phyloP scores from a whole-genome alignment of 64 coral and sea anemone species.

The Porites australiensis region DNA sequence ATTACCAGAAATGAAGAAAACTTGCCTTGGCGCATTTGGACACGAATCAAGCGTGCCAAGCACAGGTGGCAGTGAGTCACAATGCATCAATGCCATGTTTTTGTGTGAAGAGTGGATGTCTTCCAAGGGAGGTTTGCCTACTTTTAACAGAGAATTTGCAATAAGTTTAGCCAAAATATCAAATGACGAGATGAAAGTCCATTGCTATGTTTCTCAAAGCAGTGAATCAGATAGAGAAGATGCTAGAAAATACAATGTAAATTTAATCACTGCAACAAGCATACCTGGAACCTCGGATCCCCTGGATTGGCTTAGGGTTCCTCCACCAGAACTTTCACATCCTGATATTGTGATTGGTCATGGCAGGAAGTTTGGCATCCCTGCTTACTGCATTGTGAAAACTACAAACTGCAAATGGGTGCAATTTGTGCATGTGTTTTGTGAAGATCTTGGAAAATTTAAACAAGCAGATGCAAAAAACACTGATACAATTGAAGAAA shows the following conservation, averaged over 20 bases:
- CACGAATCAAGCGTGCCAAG: no score
- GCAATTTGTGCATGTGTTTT: slow-evolving; percentile 22
- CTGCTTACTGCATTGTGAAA: background rate
- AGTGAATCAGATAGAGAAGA: background rate
- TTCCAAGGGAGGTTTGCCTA: slow-evolving; percentile 26
- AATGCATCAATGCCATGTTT: background rate
- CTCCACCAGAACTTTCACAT: background rate
- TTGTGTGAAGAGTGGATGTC: slow-evolving; percentile 42
- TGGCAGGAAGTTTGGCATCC: slow-evolving; percentile 35
- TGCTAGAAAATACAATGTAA: background rate
- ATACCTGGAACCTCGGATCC: background rate
- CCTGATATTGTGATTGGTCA: slow-evolving; percentile 43
- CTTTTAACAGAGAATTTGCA: slow-evolving; percentile 30
- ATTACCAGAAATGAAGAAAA: no score
- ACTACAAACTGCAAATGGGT: slow-evolving; percentile 28
- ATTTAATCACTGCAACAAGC: slow-evolving; percentile 4
- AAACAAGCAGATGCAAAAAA: no score
- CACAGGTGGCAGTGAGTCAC: background rate
- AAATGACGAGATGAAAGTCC: background rate
- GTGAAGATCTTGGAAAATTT: no score
- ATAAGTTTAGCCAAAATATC: background rate
- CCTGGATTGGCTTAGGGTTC: background rate
- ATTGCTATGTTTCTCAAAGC: slow-evolving; percentile 41
- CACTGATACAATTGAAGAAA: slow-evolving; percentile 23
- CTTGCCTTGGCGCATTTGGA: no score